Evolutionary conservation across 2,888 invertebrate species (phyloP).

Genomic region (Hyppa rectilinea): DNA sequence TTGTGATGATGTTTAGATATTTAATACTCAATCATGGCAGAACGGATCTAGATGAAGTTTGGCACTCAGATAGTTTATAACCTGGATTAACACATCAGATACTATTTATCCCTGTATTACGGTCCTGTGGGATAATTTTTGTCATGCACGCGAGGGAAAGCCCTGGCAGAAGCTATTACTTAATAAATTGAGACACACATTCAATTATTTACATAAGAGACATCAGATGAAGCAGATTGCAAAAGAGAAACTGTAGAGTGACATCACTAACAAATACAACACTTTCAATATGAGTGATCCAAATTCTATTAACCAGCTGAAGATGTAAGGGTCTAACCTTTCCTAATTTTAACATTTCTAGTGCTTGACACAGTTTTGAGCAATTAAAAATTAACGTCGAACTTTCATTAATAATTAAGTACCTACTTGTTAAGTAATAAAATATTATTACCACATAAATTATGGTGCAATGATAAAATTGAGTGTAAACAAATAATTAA

Average conservation of each 20-base stretch:
- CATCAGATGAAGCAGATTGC: constrained; percentile 19
- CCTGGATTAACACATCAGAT: no score
- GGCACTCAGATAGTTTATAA: no score
- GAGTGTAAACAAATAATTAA: neutral
- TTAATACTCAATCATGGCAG: no score
- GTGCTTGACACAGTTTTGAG: neutral
- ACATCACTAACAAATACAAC: constrained; percentile 20
- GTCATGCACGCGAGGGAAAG: no score
- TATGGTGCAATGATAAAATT: neutral
- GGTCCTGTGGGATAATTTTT: no score
- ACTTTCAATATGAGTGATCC: neutral
- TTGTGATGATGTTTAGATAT: no score
- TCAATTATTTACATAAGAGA: constrained; percentile 32
- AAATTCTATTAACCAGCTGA: neutral
- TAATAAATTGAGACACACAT: constrained; percentile 12
- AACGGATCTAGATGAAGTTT: no score
- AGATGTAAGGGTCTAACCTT: neutral
- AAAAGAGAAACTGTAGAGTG: constrained; percentile 28
- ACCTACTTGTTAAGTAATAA: neutral
- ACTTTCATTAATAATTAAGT: no score
- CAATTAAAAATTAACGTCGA: neutral
- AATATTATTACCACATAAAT: neutral
- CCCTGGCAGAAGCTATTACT: no score
- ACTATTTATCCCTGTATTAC: no score
- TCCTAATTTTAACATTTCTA: neutral